Conservation (phyloP, 2,797 vertebrate genomes). For the Toxotes lorentzi region DNA sequence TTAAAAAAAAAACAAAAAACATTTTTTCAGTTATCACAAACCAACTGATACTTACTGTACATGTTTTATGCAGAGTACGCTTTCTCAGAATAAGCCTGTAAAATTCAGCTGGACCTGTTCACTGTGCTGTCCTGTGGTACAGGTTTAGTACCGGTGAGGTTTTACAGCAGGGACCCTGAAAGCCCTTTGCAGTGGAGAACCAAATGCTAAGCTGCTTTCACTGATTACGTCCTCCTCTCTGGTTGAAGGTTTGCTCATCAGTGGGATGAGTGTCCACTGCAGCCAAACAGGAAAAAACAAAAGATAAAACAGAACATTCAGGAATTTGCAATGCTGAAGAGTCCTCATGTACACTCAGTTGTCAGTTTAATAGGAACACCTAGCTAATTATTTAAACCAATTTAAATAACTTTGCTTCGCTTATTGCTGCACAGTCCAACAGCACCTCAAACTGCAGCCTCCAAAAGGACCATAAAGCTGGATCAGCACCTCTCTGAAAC, state of each 20-base stretch:
- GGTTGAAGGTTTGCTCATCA: slow-evolving; percentile 37
- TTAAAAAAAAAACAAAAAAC: neutral
- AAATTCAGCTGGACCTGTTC: neutral
- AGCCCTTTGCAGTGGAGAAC: neutral
- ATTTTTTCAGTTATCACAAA: neutral
- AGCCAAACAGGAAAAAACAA: neutral
- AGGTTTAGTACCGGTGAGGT: neutral
- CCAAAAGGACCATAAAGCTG: neutral
- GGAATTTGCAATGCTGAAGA: slow-evolving; percentile 19
- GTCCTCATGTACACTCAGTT: neutral
- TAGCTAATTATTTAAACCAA: neutral
- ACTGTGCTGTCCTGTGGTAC: neutral
- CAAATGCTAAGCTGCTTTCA: slow-evolving; percentile 16
- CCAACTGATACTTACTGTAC: neutral
- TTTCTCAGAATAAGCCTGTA: neutral
- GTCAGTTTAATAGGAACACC: neutral
- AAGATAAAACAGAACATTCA: neutral
- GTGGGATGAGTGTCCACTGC: slow-evolving; percentile 21
- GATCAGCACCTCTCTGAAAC: neutral
- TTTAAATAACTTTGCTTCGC: too few relatives aligned
- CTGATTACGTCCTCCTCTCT: slow-evolving; percentile 36
- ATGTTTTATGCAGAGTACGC: neutral
- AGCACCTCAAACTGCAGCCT: neutral
- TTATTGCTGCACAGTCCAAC: neutral
- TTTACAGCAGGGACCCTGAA: neutral